Evolutionary conservation across 2,888 invertebrate species (phyloP).

Genomic region (Piscicola geometra): DNA sequence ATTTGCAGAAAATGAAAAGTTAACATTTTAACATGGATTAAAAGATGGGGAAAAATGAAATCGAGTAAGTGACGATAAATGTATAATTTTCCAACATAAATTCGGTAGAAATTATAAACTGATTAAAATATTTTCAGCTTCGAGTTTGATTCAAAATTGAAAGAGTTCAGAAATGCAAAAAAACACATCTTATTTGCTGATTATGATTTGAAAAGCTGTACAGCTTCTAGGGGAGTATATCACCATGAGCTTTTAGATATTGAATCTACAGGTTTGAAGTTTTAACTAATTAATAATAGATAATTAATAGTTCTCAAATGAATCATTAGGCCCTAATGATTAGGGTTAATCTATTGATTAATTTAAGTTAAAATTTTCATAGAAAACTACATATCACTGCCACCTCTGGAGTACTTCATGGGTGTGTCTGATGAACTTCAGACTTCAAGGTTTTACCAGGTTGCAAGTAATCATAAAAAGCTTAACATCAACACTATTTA

Average conservation of each 20-base stretch:
- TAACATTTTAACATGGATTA: too few species aligned
- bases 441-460: constrained; percentile 75
- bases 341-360: too few species aligned
- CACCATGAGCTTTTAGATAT: constrained; percentile 22
- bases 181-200: constrained; percentile 1
- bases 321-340: not conserved
- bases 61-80: too few species aligned
- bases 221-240: constrained; percentile 21
- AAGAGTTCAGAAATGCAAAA: not conserved
- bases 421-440: constrained; percentile 73
- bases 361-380: not conserved
- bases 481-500: too few species aligned
- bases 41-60: too few species aligned
- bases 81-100: too few species aligned
- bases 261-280: constrained; percentile 8
- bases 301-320: not conserved
- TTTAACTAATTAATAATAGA: not conserved
- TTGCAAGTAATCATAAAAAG: constrained; percentile 55
- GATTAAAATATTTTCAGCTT: not conserved
- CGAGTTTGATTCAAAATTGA: not conserved
- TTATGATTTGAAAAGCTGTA: constrained; percentile 8
- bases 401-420: constrained; percentile 79
- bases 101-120: too few species aligned
- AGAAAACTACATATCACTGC: constrained; percentile 74
- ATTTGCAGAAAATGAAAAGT: too few species aligned